Base-by-base conservation (phyloP, 2,888 invertebrate species). In the Agonum fuliginosum region DNA sequence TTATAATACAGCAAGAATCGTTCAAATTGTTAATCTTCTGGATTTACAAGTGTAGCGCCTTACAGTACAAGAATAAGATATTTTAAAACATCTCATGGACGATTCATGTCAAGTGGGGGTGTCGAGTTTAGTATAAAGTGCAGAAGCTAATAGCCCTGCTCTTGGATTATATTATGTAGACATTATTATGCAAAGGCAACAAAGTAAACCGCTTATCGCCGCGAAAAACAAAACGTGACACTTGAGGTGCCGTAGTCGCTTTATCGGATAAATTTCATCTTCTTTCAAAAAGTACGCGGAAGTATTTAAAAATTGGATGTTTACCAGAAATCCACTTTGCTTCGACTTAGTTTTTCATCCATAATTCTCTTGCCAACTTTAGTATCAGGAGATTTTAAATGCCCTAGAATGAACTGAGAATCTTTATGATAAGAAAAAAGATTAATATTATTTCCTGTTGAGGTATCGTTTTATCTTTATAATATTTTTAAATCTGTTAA, bases 171-270 rank as follows among this genome's bases (percentile, higher is more conserved):
- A 73, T 73, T 73, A 73, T 73, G 62, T 62, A 73, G 73, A 73
- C 73, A 73, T 73, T 73, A 73, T 73, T 73, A 58, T 73, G 73
- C 73, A 58, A 73, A 73, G 73, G 43, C 73, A 73, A 73, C 73
- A 43, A 62, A 62, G 62, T 73, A 62, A 73, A 62, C 73, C 73
- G 73, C 73, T 73, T 73, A 73, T 37, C 58, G 41, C 22, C 62
- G 27, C 37, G 65, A 65, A 65, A 65, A 65, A 17, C 30, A 65
- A 65, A 65, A 65, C 65, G 37, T 65, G 37, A 20, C 37, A 8
- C 14, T 27, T 30, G 46, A 71, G 51, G 51, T n/a, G n/a, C n/a
- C n/a, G 30, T 30, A 71, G 3, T n/a, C 27, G 71, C 17, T 27
- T 34, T 71, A 71, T 51, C 51, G 48, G 37, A n/a, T 48, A 30